These are phyloP conservation scores for Epinotia ramella DNA, from an alignment of 2,888 invertebrate genomes.

Conservation along the genomic window DNA sequence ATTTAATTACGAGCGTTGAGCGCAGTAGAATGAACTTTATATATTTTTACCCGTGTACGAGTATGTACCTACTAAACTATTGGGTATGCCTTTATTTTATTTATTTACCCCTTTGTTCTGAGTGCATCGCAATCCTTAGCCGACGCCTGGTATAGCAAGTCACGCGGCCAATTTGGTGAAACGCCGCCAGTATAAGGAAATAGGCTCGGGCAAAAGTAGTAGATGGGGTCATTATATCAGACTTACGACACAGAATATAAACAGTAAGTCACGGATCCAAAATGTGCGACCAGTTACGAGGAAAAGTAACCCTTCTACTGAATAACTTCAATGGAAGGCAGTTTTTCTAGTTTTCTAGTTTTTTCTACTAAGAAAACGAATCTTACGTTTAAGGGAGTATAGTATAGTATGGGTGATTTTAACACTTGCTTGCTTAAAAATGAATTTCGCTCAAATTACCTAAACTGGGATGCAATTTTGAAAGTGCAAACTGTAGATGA, in stretches of 20 bases:
- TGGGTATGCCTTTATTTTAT: neutral
- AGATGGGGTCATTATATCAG: conserved; percentile 61
- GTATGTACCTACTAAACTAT: too few species aligned
- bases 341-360: too few species aligned
- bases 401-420: too few species aligned
- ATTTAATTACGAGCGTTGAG: neutral
- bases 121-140: conserved; percentile 53
- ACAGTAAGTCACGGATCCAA: conserved; percentile 14
- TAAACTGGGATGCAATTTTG: too few species aligned
- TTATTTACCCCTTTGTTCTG: conserved; percentile 36
- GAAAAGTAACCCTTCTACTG: neutral
- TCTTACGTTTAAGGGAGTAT: too few species aligned
- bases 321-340: too few species aligned
- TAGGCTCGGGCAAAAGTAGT: conserved; percentile 61
- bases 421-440: too few species aligned
- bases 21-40: too few species aligned
- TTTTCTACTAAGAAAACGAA: too few species aligned
- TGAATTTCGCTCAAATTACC: too few species aligned
- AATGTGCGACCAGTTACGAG: neutral
- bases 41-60: too few species aligned
- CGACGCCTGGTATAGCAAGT: conserved; percentile 69
- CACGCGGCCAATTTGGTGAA: conserved; percentile 78
- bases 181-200: conserved; percentile 67
- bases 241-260: conserved; percentile 42
- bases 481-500: too few species aligned